Conservation (phyloP, 2,113 vertebrate species). For the Spermophilus dauricus region DNA sequence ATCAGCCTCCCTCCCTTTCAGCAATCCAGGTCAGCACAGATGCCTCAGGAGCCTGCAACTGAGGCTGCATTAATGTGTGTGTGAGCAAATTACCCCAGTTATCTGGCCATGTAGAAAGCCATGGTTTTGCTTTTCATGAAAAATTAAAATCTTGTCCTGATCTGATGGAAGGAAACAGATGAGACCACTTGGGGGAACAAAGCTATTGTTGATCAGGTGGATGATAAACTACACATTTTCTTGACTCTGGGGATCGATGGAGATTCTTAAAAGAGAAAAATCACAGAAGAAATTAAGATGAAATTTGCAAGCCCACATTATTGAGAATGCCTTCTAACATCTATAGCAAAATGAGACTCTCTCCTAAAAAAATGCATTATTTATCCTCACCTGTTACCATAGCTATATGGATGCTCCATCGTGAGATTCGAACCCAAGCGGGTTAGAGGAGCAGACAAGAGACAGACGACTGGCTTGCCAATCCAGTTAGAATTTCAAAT, state of each 20-base stretch:
- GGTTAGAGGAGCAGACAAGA: slow-evolving; percentile 34
- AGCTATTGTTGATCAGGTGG: slow-evolving; percentile 37
- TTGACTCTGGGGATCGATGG: slow-evolving; percentile 45
- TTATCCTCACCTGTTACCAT: slow-evolving; percentile 71
- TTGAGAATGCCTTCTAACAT: slow-evolving; percentile 52
- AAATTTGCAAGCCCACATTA: slow-evolving; percentile 79
- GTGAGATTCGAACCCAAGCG: background rate
- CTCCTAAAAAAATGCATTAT: slow-evolving; percentile 78
- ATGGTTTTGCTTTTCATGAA: slow-evolving; percentile 85
- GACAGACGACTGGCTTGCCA: background rate
- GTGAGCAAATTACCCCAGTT: slow-evolving; percentile 85
- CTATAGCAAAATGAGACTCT: slow-evolving; percentile 53
- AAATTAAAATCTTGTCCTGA: slow-evolving; percentile 86
- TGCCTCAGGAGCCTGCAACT: slow-evolving; percentile 62
- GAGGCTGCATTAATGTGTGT: slow-evolving; percentile 72
- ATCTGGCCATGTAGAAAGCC: slow-evolving; percentile 85
- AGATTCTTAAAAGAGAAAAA: slow-evolving; percentile 75
- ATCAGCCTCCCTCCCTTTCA: background rate
- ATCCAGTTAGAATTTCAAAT: slow-evolving; percentile 67
- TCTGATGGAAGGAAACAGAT: slow-evolving; percentile 79
- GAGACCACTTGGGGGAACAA: slow-evolving; percentile 74
- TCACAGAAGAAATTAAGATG: slow-evolving; percentile 78
- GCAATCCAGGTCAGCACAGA: slow-evolving; percentile 7
- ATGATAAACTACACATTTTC: slow-evolving; percentile 63
- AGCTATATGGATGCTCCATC: background rate